Base-by-base conservation (phyloP, 2,797 vertebrate species). In the Adrianichthys oophorus region DNA sequence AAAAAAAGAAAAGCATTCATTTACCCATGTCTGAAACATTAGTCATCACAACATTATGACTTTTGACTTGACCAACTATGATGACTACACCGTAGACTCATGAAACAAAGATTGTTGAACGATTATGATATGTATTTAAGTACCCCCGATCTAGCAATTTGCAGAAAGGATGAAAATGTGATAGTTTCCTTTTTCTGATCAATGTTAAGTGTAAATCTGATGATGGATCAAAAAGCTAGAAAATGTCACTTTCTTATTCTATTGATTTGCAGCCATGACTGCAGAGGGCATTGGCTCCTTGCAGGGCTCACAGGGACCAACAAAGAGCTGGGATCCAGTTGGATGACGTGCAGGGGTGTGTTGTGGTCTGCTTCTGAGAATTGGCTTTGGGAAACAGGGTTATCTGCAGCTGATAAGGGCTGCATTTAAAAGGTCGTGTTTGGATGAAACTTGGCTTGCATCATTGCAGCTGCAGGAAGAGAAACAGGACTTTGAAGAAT, bases 401-500 rank as follows among this genome's bases (percentile, higher is more conserved):
- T 91, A 94, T 94, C 91, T 86, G 70, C 80, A 66, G 72, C 92
- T 89, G 94, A 94, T 93, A 92, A 93, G 71, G 46, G 62, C 78
- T 56, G 59, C 79, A 84, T 93, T 95, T 95, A 94, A 89, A 95
- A 87, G 90, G 85, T 70, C 83, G 52, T 10, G 61, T 48, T 49
- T 52, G 51, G 61, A 73, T 68, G 70, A 78, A 63, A 78, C 62
- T 37, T 37, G 32, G 32, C 32, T 37, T 70, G 21, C 21, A 15
- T 68, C 74, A 85, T 74, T 60, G 82, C 58, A 51, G 18, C 51
- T 52, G 60, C n/a, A 65, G 49, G 52, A 15, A 69, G 63, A 26
- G 29, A 18, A 53, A 47, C 6, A 41, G 15, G 10, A 7, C 44
- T 44, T 46, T 26, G 21, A 41, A 1, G 0, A 37, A 72, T 21